Conservation (phyloP, 2,113 vertebrate species). For the Atrichornis clamosus region DNA sequence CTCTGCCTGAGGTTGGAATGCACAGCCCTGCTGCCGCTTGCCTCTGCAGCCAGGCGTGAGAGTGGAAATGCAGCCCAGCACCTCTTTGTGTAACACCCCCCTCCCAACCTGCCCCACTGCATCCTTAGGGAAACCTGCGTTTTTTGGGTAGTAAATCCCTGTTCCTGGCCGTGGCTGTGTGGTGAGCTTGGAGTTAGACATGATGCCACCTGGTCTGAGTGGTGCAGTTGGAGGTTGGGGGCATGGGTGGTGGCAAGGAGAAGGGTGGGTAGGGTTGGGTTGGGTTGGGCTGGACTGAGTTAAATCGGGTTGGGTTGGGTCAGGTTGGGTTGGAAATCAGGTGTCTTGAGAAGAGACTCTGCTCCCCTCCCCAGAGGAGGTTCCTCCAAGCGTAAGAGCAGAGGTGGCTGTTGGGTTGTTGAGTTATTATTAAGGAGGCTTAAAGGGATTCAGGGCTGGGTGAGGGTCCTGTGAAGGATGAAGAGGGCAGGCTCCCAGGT, state of each 20-base stretch:
- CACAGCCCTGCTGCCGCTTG: background rate
- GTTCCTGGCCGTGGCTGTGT: background rate
- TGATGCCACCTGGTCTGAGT: background rate
- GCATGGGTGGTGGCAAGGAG: background rate
- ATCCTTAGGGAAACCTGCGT: background rate
- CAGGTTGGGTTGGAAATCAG: background rate
- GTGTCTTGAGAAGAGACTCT: background rate
- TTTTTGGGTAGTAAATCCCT: background rate
- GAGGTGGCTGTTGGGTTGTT: background rate
- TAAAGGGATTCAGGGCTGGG: background rate
- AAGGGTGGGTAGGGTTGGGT: background rate
- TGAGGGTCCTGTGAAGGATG: background rate
- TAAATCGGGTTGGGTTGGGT: background rate
- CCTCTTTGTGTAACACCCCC: background rate
- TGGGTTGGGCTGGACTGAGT: no score
- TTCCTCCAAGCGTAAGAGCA: background rate
- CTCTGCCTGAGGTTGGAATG: background rate
- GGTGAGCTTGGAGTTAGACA: background rate
- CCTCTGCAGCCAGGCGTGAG: background rate
- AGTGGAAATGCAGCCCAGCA: background rate
- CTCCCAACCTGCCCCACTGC: background rate
- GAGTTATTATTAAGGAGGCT: background rate
- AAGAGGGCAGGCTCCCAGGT: background rate
- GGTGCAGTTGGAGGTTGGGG: fast-evolving
- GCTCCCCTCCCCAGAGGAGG: background rate